These are phyloP conservation scores for Synergus umbraculus DNA, from an alignment of 2,888 invertebrate genomes.

Conservation along the genomic window DNA sequence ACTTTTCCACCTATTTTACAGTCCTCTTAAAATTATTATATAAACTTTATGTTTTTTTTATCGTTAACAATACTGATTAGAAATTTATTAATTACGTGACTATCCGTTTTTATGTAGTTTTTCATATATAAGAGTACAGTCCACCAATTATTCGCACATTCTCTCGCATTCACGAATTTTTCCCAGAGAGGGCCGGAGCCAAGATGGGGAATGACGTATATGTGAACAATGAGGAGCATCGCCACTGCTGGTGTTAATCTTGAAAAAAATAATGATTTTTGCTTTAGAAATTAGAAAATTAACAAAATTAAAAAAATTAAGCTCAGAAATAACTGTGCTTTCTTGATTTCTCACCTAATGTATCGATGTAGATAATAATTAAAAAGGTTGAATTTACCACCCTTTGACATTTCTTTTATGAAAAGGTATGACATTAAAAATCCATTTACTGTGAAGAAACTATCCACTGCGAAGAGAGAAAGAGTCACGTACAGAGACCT, in stretches of 20 bases:
- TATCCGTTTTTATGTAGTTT: conserved; percentile 75
- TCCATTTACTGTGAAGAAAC: conserved; percentile 77
- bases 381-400: conserved; percentile 71
- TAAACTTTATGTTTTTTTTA: too few relatives aligned
- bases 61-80: neutral
- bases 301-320: neutral
- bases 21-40: too few relatives aligned
- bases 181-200: conserved; percentile 78
- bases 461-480: conserved; percentile 77
- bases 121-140: conserved; percentile 77
- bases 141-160: conserved; percentile 78
- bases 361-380: conserved; percentile 77
- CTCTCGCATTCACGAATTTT: neutral
- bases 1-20: too few relatives aligned
- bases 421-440: conserved; percentile 75
- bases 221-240: conserved; percentile 73
- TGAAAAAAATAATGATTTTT: conserved; percentile 44
- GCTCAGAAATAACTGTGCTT: too few relatives aligned
- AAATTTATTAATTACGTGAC: neutral
- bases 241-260: conserved; percentile 80
- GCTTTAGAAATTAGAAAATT: neutral
- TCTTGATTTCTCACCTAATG: conserved; percentile 70
- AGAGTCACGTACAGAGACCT: conserved; percentile 72
- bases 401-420: conserved; percentile 70
- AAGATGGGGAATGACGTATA: conserved; percentile 72